Evolutionary conservation across 2,888 invertebrate species (phyloP), one percentile per base, ranked within the genome.

Genomic region (Ectemnius cavifrons): DNA sequence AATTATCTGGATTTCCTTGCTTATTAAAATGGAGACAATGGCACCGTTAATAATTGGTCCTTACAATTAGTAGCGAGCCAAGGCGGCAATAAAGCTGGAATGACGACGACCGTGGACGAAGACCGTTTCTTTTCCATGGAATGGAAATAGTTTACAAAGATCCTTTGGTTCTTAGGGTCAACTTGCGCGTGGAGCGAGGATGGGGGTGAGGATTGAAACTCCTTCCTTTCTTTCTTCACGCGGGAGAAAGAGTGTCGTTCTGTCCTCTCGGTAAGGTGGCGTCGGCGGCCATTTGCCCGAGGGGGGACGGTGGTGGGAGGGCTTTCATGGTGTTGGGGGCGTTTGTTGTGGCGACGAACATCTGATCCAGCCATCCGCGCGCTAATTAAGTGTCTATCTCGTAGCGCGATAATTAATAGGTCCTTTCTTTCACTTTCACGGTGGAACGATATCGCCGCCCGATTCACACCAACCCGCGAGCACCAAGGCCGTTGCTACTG

Each of bases 141-240:
- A 77, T 71, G 63, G 70, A 71, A 79, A 71, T 79, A 79, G 79
- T 79, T 79, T 79, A 69, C 77, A 79, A 73, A 81, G 64, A 76
- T 74, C 67, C 73, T 80, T 78, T 73, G 65, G 79, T 74, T 73
- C 66, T 58, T 67, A 79, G 82, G 76, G 80, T 80, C 82, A 82
- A 82, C 79, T 80, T 82, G 70, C 82, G 73, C 73, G 76, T 23
- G 23, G 71, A 75, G 57, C 63, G 37, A 57, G 57, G 28, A 11
- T 46, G 62, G 60, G 37, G 23, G 61, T 4, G 67, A 37, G 6
- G 37, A 37, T 37, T 37, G 37, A 37, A 37, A 37, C 37, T 37
- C 8, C 8, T 37, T 4, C 6, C 65, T 13, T 46, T 47, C 14
- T 65, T 56, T 70, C 56, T 67, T 64, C 62, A 61, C 23, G 59